A percentile compares a stretch with the other conserved stretches of the same genome.
Conservation (phyloP, 2,797 vertebrate genomes). For the Pogonophryne albipinna region DNA sequence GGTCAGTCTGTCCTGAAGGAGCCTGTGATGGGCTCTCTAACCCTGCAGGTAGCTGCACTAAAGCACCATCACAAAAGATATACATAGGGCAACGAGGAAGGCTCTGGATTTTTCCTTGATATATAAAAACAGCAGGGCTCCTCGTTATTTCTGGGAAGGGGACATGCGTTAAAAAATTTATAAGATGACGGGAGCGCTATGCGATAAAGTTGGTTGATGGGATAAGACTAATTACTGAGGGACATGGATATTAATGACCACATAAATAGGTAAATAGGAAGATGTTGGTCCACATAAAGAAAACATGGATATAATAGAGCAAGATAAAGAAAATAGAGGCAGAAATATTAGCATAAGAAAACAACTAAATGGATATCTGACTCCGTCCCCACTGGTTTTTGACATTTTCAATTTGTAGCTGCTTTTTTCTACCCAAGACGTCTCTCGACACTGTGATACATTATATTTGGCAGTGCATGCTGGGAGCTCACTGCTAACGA, state of each 20-base stretch:
- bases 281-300: not conserved
- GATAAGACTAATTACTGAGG: conserved; percentile 20
- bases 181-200: not conserved
- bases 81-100: not conserved
- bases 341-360: not conserved
- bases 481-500: not conserved
- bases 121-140: conserved; percentile 4
- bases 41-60: not conserved
- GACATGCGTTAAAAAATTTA: conserved; percentile 25
- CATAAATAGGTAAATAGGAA: not conserved
- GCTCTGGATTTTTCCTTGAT: not conserved
- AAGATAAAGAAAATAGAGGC: not conserved
- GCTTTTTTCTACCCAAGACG: too few species aligned
- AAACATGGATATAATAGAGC: not conserved
- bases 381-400: not conserved
- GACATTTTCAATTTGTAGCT: not conserved
- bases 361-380: not conserved
- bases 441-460: not conserved
- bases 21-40: not conserved
- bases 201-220: conserved; percentile 7
- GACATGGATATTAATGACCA: not conserved
- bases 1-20: conserved; percentile 11
- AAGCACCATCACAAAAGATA: conserved; percentile 4
- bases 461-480: not conserved
- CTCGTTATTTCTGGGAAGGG: not conserved